Base-by-base conservation (phyloP, 2,888 invertebrate genomes). In the Diarsia dahlii region DNA sequence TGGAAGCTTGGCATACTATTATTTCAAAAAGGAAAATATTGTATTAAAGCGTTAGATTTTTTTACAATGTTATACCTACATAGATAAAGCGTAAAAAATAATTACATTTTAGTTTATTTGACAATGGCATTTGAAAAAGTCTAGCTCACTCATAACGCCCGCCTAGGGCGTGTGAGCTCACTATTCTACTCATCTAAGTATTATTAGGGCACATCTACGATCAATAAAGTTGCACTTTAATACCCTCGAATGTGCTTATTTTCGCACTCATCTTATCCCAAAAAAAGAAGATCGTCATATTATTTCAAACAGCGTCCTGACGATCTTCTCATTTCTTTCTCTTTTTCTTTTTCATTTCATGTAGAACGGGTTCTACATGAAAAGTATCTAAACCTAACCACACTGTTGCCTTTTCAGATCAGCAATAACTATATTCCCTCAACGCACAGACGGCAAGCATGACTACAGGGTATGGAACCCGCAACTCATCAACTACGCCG, bases 401-500 rank as follows among this genome's bases (percentile, higher is more conserved):
- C 15, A n/a, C 9, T 23, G 46, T 70, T 18, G n/a, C 71, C 60
- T 90, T 90, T 90, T 54, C 94, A 99, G 99, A 93, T 99, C 99
- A 23, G 99, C 99, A 58, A 99, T 99, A 90, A 99, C 99, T 50
- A 97, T 99, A 91, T 99, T 99, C 95, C 99, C 99, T 3, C 99
- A 99, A 93, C 97, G 99, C 34, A 99, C 98, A n/a, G 99, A 99
- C 90, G 98, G 98, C 0, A 97, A 97, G 84, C 99, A 99, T 88
- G 99, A 99, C 95, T 99, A 98, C 94, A 97, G 99, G 76, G 98
- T 99, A 78, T 99, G 99, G 99, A 99, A 99, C 94, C 97, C 97
- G 0, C 99, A 99, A 94, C 97, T 99, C 72, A 97, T 99, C 80
- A 97, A 98, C 81, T 99, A 99, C 93, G 99, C 99, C 0, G 99